A percentile compares a stretch with the other conserved stretches of the same genome.
Conservation (phyloP, 2,797 vertebrate genomes). For the Eulemur rubriventer region DNA sequence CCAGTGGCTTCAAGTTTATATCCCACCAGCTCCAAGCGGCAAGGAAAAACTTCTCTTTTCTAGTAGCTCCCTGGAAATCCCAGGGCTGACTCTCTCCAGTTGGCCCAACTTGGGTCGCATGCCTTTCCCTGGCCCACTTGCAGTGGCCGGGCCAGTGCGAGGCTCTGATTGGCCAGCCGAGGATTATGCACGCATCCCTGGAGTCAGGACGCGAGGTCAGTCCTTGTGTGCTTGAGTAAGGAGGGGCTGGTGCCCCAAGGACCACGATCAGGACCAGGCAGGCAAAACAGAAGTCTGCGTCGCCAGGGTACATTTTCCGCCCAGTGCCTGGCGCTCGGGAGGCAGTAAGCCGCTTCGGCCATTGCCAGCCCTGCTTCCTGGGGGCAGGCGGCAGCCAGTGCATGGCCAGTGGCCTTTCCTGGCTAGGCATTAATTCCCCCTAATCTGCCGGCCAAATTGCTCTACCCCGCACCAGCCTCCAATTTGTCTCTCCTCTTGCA, state of each 20-base stretch:
- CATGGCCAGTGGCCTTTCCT: neutral
- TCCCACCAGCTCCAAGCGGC: neutral
- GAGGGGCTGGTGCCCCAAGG: neutral
- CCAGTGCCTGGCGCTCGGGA: neutral
- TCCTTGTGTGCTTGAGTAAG: rapidly evolving
- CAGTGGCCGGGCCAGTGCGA: neutral
- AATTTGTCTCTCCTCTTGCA: neutral
- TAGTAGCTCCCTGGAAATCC: neutral
- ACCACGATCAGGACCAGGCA: neutral
- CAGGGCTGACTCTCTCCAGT: neutral
- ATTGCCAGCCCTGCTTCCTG: neutral
- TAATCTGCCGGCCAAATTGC: neutral
- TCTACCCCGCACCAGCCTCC: neutral
- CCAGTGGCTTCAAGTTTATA: neutral
- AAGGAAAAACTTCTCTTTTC: neutral
- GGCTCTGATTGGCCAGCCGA: neutral
- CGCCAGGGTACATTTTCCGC: neutral
- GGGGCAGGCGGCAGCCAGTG: neutral
- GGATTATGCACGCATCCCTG: rapidly evolving
- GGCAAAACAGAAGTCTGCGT: neutral
- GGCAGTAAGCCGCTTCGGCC: rapidly evolving
- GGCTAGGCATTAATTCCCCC: neutral
- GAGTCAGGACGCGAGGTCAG: neutral
- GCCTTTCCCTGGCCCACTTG: neutral
- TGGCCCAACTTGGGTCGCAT: neutral